Percentiles rank a stretch among this genome's conserved stretches.
These are phyloP conservation scores for Thecophora atra DNA, from an alignment of 2,888 invertebrate genomes.

Conservation along the genomic window DNA sequence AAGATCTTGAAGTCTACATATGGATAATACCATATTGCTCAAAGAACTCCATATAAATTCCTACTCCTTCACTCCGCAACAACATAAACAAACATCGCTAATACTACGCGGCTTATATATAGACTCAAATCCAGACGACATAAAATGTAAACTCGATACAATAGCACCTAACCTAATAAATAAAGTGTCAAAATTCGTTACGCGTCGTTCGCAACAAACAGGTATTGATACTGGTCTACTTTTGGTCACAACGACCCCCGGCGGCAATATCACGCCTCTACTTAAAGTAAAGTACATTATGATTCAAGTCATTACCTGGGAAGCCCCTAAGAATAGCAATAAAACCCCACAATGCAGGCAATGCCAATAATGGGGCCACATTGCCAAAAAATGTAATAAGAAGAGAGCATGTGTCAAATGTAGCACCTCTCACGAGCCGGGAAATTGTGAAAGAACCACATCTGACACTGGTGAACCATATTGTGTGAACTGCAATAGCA, in stretches of 20 bases:
- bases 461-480: too few relatives aligned
- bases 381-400: slow-evolving; percentile 16
- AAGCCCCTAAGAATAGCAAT: slow-evolving; percentile 1
- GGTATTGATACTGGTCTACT: slow-evolving; percentile 19
- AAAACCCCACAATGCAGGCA: not conserved
- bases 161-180: not conserved
- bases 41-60: not conserved
- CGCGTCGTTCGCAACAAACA: not conserved
- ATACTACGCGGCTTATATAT: not conserved
- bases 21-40: not conserved
- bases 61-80: not conserved
- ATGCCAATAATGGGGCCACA: slow-evolving; percentile 17
- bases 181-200: slow-evolving; percentile 9
- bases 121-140: not conserved
- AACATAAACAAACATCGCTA: not conserved
- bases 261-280: not conserved
- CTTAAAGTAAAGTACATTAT: not conserved
- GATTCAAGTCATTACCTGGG: slow-evolving; percentile 8
- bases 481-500: too few relatives aligned
- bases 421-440: too few relatives aligned
- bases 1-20: too few relatives aligned
- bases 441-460: too few relatives aligned
- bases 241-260: not conserved
- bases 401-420: too few relatives aligned
- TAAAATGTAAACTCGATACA: not conserved